Evolutionary conservation across 2,797 vertebrate genomes (phyloP).

Genomic region (Podarcis lilfordi): DNA sequence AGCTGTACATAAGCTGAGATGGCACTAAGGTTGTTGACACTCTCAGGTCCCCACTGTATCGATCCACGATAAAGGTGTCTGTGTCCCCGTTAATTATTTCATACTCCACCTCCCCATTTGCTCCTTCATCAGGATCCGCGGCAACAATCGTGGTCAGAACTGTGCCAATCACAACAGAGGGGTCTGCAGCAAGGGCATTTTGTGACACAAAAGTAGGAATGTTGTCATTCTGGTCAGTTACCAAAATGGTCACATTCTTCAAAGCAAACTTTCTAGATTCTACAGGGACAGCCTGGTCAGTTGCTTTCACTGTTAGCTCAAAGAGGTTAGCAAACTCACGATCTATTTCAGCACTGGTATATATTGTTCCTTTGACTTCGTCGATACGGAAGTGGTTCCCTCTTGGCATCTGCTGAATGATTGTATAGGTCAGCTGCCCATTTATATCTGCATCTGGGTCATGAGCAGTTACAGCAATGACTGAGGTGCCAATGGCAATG

Average conservation of each 20-base stretch:
- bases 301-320: constrained; percentile 94
- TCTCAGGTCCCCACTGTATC: constrained; percentile 93
- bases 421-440: constrained; percentile 90
- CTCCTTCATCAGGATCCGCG: constrained; percentile 93
- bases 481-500: constrained; percentile 88
- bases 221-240: constrained; percentile 96
- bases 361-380: constrained; percentile 85
- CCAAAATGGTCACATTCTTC: constrained; percentile 95
- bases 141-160: constrained; percentile 92
- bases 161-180: constrained; percentile 90
- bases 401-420: constrained; percentile 92
- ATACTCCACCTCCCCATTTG: constrained; percentile 96
- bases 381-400: constrained; percentile 92
- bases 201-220: constrained; percentile 91
- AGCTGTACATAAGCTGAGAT: constrained; percentile 90
- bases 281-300: constrained; percentile 90
- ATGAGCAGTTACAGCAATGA: constrained; percentile 89
- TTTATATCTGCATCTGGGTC: constrained; percentile 98
- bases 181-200: constrained; percentile 92
- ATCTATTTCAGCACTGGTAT: constrained; percentile 90
- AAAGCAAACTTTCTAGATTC: constrained; percentile 91
- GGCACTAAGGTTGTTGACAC: constrained; percentile 90
- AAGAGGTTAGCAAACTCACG: constrained; percentile 96
- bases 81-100: constrained; percentile 93
- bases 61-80: constrained; percentile 94